Evolutionary conservation across 2,113 vertebrate species (phyloP).

Genomic region (Machaerirhynchus nigripectus): DNA sequence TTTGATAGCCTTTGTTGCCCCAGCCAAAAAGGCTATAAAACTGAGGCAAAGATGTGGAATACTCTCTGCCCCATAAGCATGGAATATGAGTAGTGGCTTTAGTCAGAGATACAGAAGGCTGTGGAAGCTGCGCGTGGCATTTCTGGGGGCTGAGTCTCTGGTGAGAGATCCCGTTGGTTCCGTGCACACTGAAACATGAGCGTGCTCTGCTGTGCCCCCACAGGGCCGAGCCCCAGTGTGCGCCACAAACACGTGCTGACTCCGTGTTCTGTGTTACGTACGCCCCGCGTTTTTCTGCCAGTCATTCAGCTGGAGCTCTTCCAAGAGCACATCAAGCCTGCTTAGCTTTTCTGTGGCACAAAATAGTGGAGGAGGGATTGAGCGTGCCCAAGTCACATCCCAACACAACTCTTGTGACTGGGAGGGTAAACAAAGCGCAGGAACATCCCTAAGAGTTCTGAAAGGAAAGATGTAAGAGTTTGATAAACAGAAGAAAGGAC

Average conservation of each 20-base stretch:
- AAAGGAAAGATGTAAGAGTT: neutral
- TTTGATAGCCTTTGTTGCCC: neutral
- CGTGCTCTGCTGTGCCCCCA: neutral
- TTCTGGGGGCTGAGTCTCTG: neutral
- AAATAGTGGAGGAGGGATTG: neutral
- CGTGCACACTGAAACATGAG: accelerated
- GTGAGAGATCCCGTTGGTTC: neutral
- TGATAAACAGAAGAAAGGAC: neutral
- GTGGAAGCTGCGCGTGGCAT: neutral
- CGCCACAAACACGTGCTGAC: accelerated
- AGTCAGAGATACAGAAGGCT: neutral
- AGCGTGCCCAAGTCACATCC: neutral
- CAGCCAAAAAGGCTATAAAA: neutral
- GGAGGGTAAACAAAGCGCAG: neutral
- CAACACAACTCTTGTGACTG: neutral
- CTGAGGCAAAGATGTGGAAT: neutral
- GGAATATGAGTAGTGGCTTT: neutral
- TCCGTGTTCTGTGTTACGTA: neutral
- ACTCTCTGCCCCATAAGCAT: neutral
- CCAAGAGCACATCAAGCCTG: neutral
- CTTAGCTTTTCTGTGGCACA: neutral
- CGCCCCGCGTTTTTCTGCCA: neutral
- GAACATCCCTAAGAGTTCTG: neutral
- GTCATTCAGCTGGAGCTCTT: neutral
- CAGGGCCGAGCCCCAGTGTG: accelerated